Evolutionary conservation across 2,113 vertebrate genomes (phyloP).

Genomic region (Cichladusa arquata): DNA sequence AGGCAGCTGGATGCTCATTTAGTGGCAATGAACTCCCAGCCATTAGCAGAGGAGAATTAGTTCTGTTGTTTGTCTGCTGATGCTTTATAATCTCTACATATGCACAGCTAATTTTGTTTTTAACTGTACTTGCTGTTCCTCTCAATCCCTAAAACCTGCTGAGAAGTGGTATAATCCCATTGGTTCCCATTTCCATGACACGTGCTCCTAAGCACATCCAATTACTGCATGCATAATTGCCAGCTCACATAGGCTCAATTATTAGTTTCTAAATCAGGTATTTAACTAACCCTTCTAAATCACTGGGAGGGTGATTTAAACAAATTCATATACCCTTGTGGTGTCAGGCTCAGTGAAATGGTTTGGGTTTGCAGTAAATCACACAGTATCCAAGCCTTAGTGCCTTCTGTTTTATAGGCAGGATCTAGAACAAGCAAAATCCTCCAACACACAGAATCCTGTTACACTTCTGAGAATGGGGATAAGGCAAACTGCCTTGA

Average conservation of each 20-base stretch:
- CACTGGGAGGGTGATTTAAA: background rate
- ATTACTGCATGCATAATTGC: slow-evolving; percentile 2
- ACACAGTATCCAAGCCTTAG: background rate
- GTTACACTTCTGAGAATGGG: background rate
- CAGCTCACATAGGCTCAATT: background rate
- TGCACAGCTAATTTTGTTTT: slow-evolving; percentile 5
- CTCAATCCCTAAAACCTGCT: background rate
- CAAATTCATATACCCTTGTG: background rate
- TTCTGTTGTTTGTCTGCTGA: background rate
- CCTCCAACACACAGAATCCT: background rate
- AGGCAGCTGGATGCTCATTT: background rate
- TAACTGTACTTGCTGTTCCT: background rate
- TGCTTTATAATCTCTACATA: background rate
- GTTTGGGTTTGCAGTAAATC: background rate
- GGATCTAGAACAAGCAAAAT: background rate
- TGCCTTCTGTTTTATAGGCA: background rate
- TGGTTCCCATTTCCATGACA: slow-evolving; percentile 27
- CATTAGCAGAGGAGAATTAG: background rate
- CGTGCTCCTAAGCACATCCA: background rate
- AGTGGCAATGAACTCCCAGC: background rate
- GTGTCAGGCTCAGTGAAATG: background rate
- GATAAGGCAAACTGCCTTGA: background rate
- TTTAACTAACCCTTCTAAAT: slow-evolving; percentile 11
- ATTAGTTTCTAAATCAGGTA: slow-evolving; percentile 41
- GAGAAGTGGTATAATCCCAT: background rate